Percentiles rank a stretch among this genome's conserved stretches.
These are phyloP conservation scores for Trichonephila clavata DNA, from an alignment of 1,140 invertebrate species.

Conservation along the genomic window DNA sequence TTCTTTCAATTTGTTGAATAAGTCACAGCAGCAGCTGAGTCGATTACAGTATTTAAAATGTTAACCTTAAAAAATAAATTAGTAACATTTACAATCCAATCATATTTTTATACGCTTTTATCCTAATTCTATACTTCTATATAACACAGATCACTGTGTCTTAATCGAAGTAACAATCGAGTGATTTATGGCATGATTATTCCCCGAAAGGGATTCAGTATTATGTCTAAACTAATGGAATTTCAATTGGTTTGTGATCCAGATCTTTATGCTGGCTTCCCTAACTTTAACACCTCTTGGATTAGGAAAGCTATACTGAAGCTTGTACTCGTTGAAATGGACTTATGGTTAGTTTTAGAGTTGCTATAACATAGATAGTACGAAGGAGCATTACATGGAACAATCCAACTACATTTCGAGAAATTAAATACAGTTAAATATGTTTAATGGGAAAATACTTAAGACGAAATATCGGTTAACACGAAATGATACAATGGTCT, in stretches of 20 bases:
- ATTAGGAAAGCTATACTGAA: not conserved
- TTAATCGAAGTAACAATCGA: not conserved
- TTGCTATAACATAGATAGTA: not conserved
- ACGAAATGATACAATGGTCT: too few species aligned
- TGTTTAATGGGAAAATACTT: not conserved
- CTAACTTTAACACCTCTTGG: not conserved
- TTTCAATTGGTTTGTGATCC: slow-evolving; percentile 22
- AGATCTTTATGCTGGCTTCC: not conserved
- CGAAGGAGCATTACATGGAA: not conserved
- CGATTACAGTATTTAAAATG: too few species aligned
- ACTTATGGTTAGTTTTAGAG: too few species aligned
- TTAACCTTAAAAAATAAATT: too few species aligned
- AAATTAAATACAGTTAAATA: too few species aligned
- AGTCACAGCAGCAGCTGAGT: too few species aligned
- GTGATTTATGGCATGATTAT: not conserved
- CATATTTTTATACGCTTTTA: too few species aligned
- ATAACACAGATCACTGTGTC: not conserved
- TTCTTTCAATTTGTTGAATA: too few species aligned
- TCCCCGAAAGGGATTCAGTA: not conserved
- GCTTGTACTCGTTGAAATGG: too few species aligned
- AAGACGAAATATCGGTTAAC: not conserved
- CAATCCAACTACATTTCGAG: too few species aligned
- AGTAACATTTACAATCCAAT: too few species aligned
- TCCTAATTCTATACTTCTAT: too few species aligned
- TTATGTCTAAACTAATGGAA: not conserved